phyloP scores from a whole-genome alignment of 2,888 invertebrate genomes.

The Itoplectis maculator region DNA sequence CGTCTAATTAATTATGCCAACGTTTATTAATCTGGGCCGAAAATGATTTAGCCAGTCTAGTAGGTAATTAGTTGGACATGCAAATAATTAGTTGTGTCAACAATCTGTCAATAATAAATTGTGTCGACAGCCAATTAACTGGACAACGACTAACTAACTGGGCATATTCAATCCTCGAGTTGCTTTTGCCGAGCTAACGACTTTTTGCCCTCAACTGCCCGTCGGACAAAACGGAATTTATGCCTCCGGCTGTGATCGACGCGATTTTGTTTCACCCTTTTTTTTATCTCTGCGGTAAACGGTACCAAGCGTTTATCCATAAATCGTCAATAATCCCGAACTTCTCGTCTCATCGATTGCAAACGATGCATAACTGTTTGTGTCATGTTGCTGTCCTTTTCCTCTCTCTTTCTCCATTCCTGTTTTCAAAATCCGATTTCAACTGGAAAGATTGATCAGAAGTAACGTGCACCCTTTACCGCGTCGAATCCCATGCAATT shows the following conservation, averaged over 20 bases:
- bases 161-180: too few species aligned
- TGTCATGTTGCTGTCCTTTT: background rate
- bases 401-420: background rate
- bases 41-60: background rate
- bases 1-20: background rate
- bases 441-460: slow-evolving; percentile 5
- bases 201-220: background rate
- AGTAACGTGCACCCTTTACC: background rate
- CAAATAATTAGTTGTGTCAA: background rate
- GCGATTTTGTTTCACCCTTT: background rate
- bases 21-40: too few species aligned
- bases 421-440: background rate
- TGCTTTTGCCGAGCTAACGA: too few species aligned
- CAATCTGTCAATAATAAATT: background rate
- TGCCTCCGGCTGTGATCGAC: background rate
- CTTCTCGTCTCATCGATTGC: background rate
- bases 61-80: background rate
- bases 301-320: too few species aligned
- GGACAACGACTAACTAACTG: background rate
- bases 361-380: background rate
- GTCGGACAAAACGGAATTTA: background rate
- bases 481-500: slow-evolving; percentile 15
- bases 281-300: background rate
- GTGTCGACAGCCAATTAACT: background rate
- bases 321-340: background rate